A percentile compares a stretch with the other conserved stretches of the same genome.
These are phyloP conservation scores for Teleogryllus oceanicus DNA, from an alignment of 2,888 invertebrate species.

Conservation along the genomic window DNA sequence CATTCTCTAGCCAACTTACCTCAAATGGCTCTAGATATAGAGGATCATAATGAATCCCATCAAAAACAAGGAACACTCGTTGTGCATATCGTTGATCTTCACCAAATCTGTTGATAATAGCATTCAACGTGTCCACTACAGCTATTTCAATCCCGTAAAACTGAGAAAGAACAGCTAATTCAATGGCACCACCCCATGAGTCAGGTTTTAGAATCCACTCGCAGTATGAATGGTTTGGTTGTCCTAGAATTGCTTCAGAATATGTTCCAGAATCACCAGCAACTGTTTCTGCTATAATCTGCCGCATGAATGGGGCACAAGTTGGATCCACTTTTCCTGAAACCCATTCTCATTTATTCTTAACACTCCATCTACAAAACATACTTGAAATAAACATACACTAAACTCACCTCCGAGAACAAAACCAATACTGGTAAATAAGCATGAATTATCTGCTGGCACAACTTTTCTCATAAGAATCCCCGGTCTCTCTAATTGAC, in stretches of 20 bases:
- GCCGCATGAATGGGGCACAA: slow-evolving; percentile 72
- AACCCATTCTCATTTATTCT: slow-evolving; percentile 38
- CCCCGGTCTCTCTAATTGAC: slow-evolving; percentile 47
- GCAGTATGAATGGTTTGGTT: slow-evolving; percentile 80
- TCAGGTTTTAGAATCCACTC: slow-evolving; percentile 84
- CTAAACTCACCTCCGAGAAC: slow-evolving; percentile 50
- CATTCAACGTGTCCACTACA: slow-evolving; percentile 87
- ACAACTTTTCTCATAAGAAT: slow-evolving; percentile 86
- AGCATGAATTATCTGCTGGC: slow-evolving; percentile 93
- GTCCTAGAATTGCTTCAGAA: slow-evolving; percentile 81
- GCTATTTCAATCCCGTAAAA: slow-evolving; percentile 89
- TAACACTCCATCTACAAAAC: background rate
- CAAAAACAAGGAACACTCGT: slow-evolving; percentile 84
- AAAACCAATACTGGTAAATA: slow-evolving; percentile 83
- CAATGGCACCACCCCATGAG: slow-evolving; percentile 96
- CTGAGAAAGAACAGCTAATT: slow-evolving; percentile 79
- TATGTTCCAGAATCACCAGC: slow-evolving; percentile 71
- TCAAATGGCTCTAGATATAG: slow-evolving; percentile 77
- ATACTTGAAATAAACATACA: background rate
- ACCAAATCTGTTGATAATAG: slow-evolving; percentile 87
- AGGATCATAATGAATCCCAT: slow-evolving; percentile 96
- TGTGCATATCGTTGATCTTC: slow-evolving; percentile 83
- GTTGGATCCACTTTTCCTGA: slow-evolving; percentile 67
- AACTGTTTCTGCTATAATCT: slow-evolving; percentile 83
- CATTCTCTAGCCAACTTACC: slow-evolving; percentile 53